Evolutionary conservation across 1,140 invertebrate species (phyloP), one percentile per base, ranked within the genome.

Genomic region (Drosophila tsacasi): DNA sequence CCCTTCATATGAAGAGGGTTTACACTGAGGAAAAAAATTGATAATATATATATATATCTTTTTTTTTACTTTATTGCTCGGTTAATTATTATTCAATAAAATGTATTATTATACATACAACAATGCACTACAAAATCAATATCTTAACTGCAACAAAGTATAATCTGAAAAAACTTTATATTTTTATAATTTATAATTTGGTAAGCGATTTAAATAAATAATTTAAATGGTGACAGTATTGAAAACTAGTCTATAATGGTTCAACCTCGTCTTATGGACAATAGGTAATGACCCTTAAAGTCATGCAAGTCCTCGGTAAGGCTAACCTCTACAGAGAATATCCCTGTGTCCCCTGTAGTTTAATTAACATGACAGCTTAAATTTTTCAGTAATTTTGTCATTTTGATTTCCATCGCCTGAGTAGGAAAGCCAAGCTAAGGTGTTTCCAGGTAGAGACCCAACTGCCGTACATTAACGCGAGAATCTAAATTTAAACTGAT

Each of bases 261-360:
- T 5, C 42, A 47, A 4, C 54, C 64, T 42, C 27, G 47, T 32
- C 69, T 30, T 15, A 75, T n/a, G 3, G 35, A 42, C 9, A 81
- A 1, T 15, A 47, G 5, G 21, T 37, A 78, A n/a, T 30, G 8
- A 0, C 59, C 69, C 6, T 40, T 44, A 1, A 69, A 0, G 8
- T 60, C 44, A 2, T 27, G 12, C 5, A 68, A 2, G 19, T 75
- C 57, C 32, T 79, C 13, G 4, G n/a, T 4, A 3, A 65, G 17
- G 4, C 3, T 23, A 13, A 55, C 67, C 47, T 55, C n/a, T n/a
- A n/a, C n/a, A n/a, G n/a, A n/a, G n/a, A n/a, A n/a, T n/a, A 35
- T 9, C 12, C 27, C 27, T 32, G n/a, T 15, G 1, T 27, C n/a
- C 7, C 3, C n/a, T n/a, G n/a, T n/a, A n/a, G n/a, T n/a, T n/a